Base-by-base conservation (phyloP, 2,888 invertebrate genomes). In the Polyploca ridens region DNA sequence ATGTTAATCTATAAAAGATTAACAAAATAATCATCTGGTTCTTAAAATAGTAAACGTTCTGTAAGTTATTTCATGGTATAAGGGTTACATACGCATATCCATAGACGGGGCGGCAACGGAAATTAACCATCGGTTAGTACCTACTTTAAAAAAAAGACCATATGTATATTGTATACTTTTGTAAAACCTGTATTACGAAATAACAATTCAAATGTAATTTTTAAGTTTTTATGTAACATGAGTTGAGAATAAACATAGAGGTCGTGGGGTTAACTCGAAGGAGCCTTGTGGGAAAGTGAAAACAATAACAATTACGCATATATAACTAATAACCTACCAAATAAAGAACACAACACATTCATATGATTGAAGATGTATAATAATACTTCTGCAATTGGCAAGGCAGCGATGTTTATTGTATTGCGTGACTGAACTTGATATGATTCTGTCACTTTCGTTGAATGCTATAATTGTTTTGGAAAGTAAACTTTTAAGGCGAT, bases 341-440 rank as follows among this genome's bases (percentile, higher is more conserved):
- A 46, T 46, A 5, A 14, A 46, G n/a, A 46, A 46, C 5, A n/a
- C 46, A 14, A 46, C 46, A 46, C n/a, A 3, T n/a, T n/a, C 46
- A 46, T 46, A n/a, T 46, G 5, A n/a, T 46, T 46, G 11, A 1
- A 3, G 11, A 41, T 11, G 11, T 8, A 41, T 46, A 46, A 35
- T 5, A 14, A 46, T 46, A 46, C 46, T 5, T 46, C n/a, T 38
- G 16, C 16, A 59, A 59, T 59, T 38, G 35, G 59, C 38, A 38
- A 38, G 11, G 59, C 5, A 46, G n/a, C 14, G 35, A 46, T n/a
- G 41, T 41, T 58, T 33, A n/a, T 6, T 58, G 58, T 58, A 38
- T 59, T 38, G 59, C 59, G 59, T 59, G 59, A 59, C 33, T 16
- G 38, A 16, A 59, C 59, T 59, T 59, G n/a, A 16, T n/a, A 35